These are phyloP conservation scores for Limnephilus rhombicus DNA, from an alignment of 2,888 invertebrate species.

Conservation along the genomic window DNA sequence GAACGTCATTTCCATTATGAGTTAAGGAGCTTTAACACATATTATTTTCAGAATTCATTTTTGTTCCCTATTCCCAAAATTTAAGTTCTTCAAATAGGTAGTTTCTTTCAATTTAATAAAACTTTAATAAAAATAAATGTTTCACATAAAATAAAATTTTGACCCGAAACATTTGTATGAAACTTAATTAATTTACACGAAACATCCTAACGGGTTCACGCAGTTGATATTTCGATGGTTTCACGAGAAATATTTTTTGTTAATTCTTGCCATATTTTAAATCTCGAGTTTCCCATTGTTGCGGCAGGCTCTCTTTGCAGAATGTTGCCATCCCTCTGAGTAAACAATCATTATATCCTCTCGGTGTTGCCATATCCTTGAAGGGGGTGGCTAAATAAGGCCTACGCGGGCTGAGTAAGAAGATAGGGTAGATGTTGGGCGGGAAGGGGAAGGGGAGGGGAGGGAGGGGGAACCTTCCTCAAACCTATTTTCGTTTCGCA, in stretches of 20 bases:
- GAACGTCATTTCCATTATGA: too few species aligned
- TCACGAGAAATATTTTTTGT: neutral
- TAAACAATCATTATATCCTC: slow-evolving; percentile 28
- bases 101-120: too few species aligned
- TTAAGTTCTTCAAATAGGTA: too few species aligned
- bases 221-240: neutral
- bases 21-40: too few species aligned
- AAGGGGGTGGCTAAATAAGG: neutral
- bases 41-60: too few species aligned
- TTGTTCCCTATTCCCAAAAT: too few species aligned
- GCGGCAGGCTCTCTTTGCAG: neutral
- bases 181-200: neutral
- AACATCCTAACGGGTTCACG: neutral
- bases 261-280: neutral
- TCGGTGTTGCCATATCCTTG: slow-evolving; percentile 22
- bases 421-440: too few species aligned
- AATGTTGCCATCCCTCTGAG: slow-evolving; percentile 17
- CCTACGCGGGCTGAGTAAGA: neutral
- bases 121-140: too few species aligned
- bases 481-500: neutral
- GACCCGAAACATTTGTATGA: too few species aligned
- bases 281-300: neutral
- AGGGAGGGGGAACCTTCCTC: neutral
- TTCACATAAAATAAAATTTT: too few species aligned
- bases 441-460: neutral